phyloP scores from a whole-genome alignment of 2,113 vertebrate species.

The Aegithalos caudatus region DNA sequence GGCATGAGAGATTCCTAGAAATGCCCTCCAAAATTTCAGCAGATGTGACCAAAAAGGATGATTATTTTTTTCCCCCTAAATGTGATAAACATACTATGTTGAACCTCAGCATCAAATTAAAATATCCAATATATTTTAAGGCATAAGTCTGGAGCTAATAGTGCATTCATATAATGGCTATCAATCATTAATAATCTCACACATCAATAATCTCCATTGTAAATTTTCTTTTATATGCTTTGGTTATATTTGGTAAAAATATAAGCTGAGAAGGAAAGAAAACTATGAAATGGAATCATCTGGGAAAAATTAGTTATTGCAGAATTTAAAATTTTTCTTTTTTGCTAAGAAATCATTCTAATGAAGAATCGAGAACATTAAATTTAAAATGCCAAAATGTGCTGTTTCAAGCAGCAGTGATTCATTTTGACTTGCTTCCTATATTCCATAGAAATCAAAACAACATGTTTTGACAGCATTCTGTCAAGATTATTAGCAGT shows the following conservation, averaged over 20 bases:
- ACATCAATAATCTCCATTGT: neutral
- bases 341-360: neutral
- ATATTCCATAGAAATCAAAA: neutral
- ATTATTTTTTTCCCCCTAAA: accelerated
- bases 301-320: neutral
- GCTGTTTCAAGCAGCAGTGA: neutral
- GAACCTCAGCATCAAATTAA: neutral
- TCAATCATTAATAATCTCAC: too few species aligned
- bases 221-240: neutral
- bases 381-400: neutral
- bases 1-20: neutral
- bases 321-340: neutral
- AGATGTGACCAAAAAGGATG: neutral
- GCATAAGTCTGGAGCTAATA: neutral
- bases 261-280: neutral
- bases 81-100: neutral
- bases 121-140: neutral
- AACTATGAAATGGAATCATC: neutral
- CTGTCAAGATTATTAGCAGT: neutral
- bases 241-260: neutral
- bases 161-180: neutral
- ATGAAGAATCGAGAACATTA: neutral
- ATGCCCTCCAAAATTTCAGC: neutral
- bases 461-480: neutral
- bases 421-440: neutral